Evolutionary conservation across 2,888 invertebrate genomes (phyloP).

Genomic region (Terebella lapidaria): DNA sequence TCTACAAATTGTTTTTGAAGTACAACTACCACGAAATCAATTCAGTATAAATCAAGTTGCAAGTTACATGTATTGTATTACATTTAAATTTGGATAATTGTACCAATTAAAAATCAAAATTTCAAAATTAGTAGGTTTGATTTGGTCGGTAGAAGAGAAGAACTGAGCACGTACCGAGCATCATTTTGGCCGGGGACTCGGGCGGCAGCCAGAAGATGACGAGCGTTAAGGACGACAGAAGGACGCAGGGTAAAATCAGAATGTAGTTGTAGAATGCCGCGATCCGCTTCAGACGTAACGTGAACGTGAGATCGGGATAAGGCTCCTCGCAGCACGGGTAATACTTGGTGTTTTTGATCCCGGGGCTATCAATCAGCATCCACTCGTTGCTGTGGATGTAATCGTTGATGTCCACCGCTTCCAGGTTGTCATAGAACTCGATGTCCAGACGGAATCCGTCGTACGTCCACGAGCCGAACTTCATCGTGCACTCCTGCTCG

Average conservation of each 20-base stretch:
- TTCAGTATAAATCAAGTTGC: too few species aligned
- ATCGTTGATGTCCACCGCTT: conserved; percentile 29
- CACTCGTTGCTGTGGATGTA: conserved; percentile 51
- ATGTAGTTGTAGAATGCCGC: conserved; percentile 47
- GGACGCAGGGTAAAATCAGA: conserved; percentile 51
- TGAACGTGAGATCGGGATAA: conserved; percentile 45
- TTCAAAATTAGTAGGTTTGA: too few species aligned
- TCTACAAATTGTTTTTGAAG: too few species aligned
- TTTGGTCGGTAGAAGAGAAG: too few species aligned
- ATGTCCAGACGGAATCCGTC: conserved; percentile 42
- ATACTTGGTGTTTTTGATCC: conserved; percentile 32
- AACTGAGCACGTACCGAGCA: conserved; percentile 44
- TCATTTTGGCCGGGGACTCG: conserved; percentile 53
- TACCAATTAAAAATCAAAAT: too few species aligned
- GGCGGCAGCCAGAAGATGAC: conserved; percentile 54
- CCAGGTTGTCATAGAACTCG: conserved; percentile 19
- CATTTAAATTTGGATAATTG: too few species aligned
- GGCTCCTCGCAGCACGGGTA: conserved; percentile 45
- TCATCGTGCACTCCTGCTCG: conserved; percentile 44
- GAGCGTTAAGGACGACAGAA: conserved; percentile 50
- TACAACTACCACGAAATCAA: too few species aligned
- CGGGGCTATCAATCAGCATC: conserved; percentile 34
- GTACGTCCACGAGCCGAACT: conserved; percentile 52
- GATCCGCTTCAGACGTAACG: conserved; percentile 29
- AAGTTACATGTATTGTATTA: too few species aligned